phyloP scores from a whole-genome alignment of 2,888 invertebrate species.

The Coleophora deauratella region DNA sequence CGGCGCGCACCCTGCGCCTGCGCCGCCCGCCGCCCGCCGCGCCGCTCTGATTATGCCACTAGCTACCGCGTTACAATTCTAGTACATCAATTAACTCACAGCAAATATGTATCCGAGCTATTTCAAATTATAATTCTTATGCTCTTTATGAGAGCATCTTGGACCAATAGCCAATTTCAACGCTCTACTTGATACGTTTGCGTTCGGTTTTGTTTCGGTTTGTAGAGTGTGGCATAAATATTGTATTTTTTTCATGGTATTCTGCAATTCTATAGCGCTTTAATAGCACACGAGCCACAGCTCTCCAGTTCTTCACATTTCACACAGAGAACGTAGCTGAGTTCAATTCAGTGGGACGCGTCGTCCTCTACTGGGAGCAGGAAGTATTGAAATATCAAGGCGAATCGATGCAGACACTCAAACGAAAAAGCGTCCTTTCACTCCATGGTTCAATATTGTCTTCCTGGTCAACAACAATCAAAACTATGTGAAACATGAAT shows the following conservation, averaged over 20 bases:
- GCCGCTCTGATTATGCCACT: constrained; percentile 56
- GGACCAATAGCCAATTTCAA: constrained; percentile 45
- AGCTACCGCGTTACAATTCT: constrained; percentile 31
- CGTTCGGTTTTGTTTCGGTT: constrained; percentile 36
- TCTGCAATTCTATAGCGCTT: constrained; percentile 12
- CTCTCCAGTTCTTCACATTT: no score
- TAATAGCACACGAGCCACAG: constrained; percentile 6
- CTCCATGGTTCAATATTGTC: constrained; percentile 3
- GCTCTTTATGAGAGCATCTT: constrained; percentile 23
- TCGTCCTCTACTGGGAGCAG: constrained; percentile 52
- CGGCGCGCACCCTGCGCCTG: constrained; percentile 26
- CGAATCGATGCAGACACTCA: constrained; percentile 27
- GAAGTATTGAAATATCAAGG: constrained; percentile 69
- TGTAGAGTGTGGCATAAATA: constrained; percentile 18
- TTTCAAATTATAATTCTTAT: constrained; percentile 28
- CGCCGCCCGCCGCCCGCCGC: constrained; percentile 32
- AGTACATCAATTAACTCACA: constrained; percentile 15
- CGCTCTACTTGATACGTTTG: constrained; percentile 41
- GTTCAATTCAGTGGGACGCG: constrained; percentile 20
- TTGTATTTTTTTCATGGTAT: constrained; percentile 15
- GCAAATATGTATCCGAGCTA: constrained; percentile 22
- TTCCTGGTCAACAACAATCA: no score
- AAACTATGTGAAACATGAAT: no score
- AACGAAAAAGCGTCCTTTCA: constrained; percentile 36
- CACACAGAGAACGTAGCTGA: background rate